Base-by-base conservation (phyloP, 2,888 invertebrate genomes). In the Leucania comma region DNA sequence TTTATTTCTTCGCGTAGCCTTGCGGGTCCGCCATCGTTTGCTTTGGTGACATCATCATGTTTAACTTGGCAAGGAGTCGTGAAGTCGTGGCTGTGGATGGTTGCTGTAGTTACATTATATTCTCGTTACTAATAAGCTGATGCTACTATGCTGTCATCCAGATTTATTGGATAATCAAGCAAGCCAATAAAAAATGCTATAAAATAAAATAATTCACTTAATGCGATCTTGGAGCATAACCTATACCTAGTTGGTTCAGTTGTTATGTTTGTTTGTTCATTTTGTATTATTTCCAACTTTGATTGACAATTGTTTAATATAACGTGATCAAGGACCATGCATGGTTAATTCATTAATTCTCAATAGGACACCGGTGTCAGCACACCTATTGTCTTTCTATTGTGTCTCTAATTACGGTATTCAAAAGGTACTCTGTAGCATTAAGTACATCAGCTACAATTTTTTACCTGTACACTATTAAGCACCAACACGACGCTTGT, bases 11-110 rank as follows among this genome's bases (percentile, higher is more conserved):
- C 70, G 78, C 75, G 78, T 86, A 84, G 86, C 89, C 88, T 89
- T 90, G 89, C 66, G 85, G 85, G 88, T 89, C 87, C 88, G 89
- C 87, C 89, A 90, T 89, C 87, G 75, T 82, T 83, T 84, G 82
- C 80, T 77, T 78, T 80, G 87, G 89, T 93, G 93, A 93, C 90
- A 91, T 93, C 93, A 93, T 85, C 89, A 81, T 71, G 78, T 78
- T 81, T 80, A 75, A 86, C 82, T 84, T 82, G 73, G 79, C 82
- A 82, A 86, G 79, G 80, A 87, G 72, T 87, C 87, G 88, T 88
- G 87, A 75, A 81, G 80, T 88, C 83, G 86, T 86, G 83, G 79
- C 78, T 69, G 63, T 72, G 79, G 78, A 73, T 73, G 63, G 73
- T 74, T 79, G 69, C 78, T 75, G 82, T 83, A 75, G 76, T 75